A percentile compares a stretch with the other conserved stretches of the same genome.
Evolutionary conservation across 2,888 invertebrate species (phyloP).

Genomic region (Colletes collaris): DNA sequence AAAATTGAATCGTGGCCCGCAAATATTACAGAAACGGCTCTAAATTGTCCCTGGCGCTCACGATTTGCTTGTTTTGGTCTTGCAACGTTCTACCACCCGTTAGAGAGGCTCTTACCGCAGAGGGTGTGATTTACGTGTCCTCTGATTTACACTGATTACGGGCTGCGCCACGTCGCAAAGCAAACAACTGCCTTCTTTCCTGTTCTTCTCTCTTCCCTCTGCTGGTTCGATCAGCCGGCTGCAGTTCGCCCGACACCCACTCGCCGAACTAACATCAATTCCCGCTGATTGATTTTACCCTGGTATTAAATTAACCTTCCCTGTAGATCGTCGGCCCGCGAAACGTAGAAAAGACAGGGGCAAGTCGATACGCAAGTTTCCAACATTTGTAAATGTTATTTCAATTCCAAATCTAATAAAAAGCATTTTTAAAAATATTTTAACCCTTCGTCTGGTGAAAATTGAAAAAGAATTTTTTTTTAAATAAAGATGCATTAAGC

Average conservation of each 20-base stretch:
- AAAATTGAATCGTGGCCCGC: neutral
- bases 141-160: conserved; percentile 83
- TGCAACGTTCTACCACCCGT: conserved; percentile 74
- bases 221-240: conserved; percentile 42
- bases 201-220: conserved; percentile 15
- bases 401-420: too few species aligned
- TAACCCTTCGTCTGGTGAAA: too few species aligned
- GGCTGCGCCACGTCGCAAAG: conserved; percentile 79
- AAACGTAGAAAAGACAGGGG: neutral
- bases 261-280: conserved; percentile 76
- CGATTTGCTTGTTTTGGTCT: conserved; percentile 33
- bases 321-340: conserved; percentile 12
- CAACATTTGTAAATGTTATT: too few species aligned
- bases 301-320: conserved; percentile 78
- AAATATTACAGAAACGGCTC: conserved; percentile 29
- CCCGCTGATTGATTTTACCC: conserved; percentile 81
- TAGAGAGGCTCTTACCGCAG: conserved; percentile 77
- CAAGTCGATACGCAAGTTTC: too few species aligned
- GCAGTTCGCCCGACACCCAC: conserved; percentile 68
- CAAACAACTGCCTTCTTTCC: conserved; percentile 76
- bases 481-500: too few species aligned
- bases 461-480: too few species aligned
- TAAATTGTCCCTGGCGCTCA: conserved; percentile 5
- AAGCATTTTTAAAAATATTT: too few species aligned
- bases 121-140: conserved; percentile 82